phyloP scores from a whole-genome alignment of 2,888 invertebrate genomes.

The Pocota personata region DNA sequence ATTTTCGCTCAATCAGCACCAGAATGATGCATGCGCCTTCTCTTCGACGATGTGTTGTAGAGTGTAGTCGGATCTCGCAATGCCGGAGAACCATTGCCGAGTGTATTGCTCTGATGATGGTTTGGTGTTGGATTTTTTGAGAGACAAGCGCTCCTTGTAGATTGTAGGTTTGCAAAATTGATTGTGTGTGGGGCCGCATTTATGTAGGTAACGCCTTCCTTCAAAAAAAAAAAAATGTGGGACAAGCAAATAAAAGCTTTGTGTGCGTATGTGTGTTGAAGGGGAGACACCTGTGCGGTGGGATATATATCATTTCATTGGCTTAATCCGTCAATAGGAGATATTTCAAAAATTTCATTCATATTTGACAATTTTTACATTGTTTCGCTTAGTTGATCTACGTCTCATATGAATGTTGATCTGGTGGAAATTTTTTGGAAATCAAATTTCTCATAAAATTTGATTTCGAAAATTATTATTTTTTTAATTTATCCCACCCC shows the following conservation, averaged over 20 bases:
- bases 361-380: background rate
- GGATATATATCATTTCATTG: constrained; percentile 73
- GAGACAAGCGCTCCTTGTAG: constrained; percentile 74
- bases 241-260: constrained; percentile 58
- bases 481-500: constrained; percentile 37
- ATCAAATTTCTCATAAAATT: constrained; percentile 9
- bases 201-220: constrained; percentile 75
- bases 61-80: constrained; percentile 36
- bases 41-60: constrained; percentile 49
- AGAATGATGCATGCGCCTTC: constrained; percentile 74
- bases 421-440: background rate
- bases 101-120: constrained; percentile 50
- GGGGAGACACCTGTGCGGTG: constrained; percentile 69
- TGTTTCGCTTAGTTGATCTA: constrained; percentile 54
- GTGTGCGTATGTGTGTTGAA: constrained; percentile 34
- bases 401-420: background rate
- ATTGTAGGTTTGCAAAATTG: constrained; percentile 73
- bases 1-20: constrained; percentile 74
- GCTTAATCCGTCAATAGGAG: constrained; percentile 67
- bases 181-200: constrained; percentile 75
- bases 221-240: constrained; percentile 61
- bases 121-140: constrained; percentile 66
- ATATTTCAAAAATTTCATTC: constrained; percentile 55
- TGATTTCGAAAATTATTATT: background rate
- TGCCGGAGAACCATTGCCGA: constrained; percentile 42